These are phyloP conservation scores for Cordilura impudica DNA, from an alignment of 2,888 invertebrate genomes.

Conservation along the genomic window DNA sequence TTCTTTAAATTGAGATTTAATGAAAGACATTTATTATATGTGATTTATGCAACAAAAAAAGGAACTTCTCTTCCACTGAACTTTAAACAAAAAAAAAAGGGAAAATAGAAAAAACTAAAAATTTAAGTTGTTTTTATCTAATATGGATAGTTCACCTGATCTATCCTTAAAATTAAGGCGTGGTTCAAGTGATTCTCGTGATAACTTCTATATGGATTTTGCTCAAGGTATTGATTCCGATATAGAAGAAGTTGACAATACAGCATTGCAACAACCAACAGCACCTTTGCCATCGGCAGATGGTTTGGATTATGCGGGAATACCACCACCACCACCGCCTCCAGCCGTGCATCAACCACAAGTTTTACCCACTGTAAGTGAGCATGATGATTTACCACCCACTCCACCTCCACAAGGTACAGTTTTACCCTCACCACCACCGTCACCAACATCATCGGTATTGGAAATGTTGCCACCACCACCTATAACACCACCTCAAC, in stretches of 20 bases:
- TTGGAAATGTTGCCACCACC: slow-evolving; percentile 73
- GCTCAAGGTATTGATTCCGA: slow-evolving; percentile 94
- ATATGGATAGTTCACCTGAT: slow-evolving; percentile 89
- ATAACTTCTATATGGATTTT: slow-evolving; percentile 94
- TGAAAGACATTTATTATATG: neutral
- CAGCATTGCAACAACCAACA: slow-evolving; percentile 79
- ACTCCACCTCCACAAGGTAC: slow-evolving; percentile 71
- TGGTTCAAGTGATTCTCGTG: slow-evolving; percentile 91
- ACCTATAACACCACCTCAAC: slow-evolving; percentile 63
- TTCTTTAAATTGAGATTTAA: slow-evolving; percentile 10
- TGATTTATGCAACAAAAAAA: neutral
- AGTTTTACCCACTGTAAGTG: slow-evolving; percentile 71
- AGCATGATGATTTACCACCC: slow-evolving; percentile 74
- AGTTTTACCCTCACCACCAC: slow-evolving; percentile 65
- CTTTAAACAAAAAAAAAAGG: slow-evolving; percentile 19
- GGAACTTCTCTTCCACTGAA: neutral
- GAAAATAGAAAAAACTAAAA: slow-evolving; percentile 12
- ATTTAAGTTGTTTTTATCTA: neutral
- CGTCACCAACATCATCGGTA: slow-evolving; percentile 69
- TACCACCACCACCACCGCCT: slow-evolving; percentile 66
- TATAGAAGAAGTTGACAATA: slow-evolving; percentile 89
- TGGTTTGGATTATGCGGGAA: slow-evolving; percentile 58
- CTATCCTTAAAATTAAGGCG: slow-evolving; percentile 90
- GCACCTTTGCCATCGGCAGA: slow-evolving; percentile 63
- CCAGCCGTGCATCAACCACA: slow-evolving; percentile 63